Base-by-base conservation (phyloP, 2,888 invertebrate genomes). In the Prosapia bicincta region DNA sequence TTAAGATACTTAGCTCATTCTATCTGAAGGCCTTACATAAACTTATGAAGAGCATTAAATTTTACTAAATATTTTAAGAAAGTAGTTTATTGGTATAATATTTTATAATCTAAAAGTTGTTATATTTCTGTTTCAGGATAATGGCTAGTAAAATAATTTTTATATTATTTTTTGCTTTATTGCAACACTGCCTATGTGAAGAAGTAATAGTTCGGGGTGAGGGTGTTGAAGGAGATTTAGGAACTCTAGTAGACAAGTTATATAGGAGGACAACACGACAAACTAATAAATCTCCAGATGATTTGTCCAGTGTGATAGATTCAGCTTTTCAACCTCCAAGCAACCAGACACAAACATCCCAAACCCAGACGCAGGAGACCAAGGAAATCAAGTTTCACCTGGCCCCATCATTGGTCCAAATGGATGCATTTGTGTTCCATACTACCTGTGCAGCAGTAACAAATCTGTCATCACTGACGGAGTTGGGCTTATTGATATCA, bases 391-490 rank as follows among this genome's bases (percentile, higher is more conserved):
- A 54, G 54, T 54, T 20, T 20, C 67, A 25, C 13, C 25, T 1
- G 66, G 25, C 5, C 26, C 67, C 0, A 67, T 67, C 24, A 25
- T 26, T 25, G 26, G 26, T 6, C 67, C 25, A 25, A 26, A 67
- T 25, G 67, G 67, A 67, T 67, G 67, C n/a, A 25, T 67, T 26
- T 67, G 67, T 67, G 67, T 67, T 1, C 67, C 67, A 3, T 67
- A 67, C n/a, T 67, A 67, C n/a, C 26, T 67, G n/a, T 67, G 67
- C n/a, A 67, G 67, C 67, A 67, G 26, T n/a, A 67, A 67, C n/a
- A 26, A 26, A 67, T 26, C 67, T 26, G 26, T 67, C n/a, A 25
- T 67, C 26, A 67, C 67, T 24, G 67, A 67, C 25, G 67, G 67
- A 13, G 26, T 25, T n/a, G 26, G 26, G 0, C 25, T 67, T 25